phyloP scores from a whole-genome alignment of 2,113 vertebrate species.

The Australoheros scitulus region DNA sequence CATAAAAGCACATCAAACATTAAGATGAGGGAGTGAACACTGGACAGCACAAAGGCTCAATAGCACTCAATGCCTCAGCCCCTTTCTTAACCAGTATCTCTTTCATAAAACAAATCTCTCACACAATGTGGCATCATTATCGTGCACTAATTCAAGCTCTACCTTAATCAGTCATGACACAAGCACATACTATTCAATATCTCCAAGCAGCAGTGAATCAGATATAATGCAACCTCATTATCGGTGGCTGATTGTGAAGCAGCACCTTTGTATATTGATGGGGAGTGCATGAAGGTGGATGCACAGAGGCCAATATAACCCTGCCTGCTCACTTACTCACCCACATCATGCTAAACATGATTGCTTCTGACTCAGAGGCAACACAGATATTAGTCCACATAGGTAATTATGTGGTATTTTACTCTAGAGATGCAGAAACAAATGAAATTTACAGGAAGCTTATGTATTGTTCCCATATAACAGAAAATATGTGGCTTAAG shows the following conservation, averaged over 20 bases:
- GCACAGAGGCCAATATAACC: conserved; percentile 52
- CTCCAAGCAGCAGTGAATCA: conserved; percentile 67
- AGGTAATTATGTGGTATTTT: neutral
- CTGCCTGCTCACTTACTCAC: conserved; percentile 48
- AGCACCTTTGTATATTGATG: conserved; percentile 73
- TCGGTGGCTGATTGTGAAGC: conserved; percentile 75
- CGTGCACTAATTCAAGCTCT: conserved; percentile 53
- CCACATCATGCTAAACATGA: conserved; percentile 53
- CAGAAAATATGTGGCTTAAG: neutral
- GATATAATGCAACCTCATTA: conserved; percentile 72
- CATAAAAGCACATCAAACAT: conserved; percentile 69
- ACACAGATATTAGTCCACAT: conserved; percentile 38
- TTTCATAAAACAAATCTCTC: conserved; percentile 56
- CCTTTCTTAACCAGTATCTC: conserved; percentile 46
- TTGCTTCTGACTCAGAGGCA: conserved; percentile 56
- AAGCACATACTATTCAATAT: conserved; percentile 70
- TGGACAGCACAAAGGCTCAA: conserved; percentile 48
- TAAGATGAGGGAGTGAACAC: conserved; percentile 48
- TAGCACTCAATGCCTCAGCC: conserved; percentile 30
- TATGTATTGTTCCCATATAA: neutral
- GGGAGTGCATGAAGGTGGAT: conserved; percentile 61
- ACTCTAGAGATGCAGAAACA: conserved; percentile 1
- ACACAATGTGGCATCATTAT: conserved; percentile 70
- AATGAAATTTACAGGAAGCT: neutral
- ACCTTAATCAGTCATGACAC: conserved; percentile 75